phyloP scores from a whole-genome alignment of 2,888 invertebrate genomes.

The Cenopis cana region DNA sequence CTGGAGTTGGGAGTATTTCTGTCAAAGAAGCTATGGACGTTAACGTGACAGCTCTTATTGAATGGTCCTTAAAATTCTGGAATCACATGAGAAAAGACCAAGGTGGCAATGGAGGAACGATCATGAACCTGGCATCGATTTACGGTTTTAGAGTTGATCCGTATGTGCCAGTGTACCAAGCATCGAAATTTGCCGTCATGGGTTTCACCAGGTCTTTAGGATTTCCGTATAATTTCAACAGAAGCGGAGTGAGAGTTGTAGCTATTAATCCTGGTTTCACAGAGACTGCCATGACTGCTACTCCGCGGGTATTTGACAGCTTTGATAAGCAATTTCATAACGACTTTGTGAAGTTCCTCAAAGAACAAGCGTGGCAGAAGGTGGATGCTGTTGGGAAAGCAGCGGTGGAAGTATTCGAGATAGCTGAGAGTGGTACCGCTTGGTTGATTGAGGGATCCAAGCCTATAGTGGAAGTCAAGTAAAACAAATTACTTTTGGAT shows the following conservation, averaged over 20 bases:
- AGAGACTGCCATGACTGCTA: slow-evolving; percentile 61
- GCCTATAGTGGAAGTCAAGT: slow-evolving; percentile 61
- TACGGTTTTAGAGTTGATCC: slow-evolving; percentile 81
- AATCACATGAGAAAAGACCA: slow-evolving; percentile 85
- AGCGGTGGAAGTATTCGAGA: slow-evolving; percentile 62
- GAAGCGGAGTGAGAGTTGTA: slow-evolving; percentile 81
- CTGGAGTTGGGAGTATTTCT: slow-evolving; percentile 63
- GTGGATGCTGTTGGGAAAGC: slow-evolving; percentile 61
- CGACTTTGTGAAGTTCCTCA: slow-evolving; percentile 51
- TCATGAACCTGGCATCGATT: slow-evolving; percentile 88
- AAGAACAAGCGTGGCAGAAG: slow-evolving; percentile 59
- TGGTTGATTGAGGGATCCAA: slow-evolving; percentile 80
- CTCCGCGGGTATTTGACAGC: slow-evolving; percentile 46
- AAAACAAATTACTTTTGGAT: background rate
- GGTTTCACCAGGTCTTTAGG: slow-evolving; percentile 82
- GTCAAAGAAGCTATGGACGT: slow-evolving; percentile 62
- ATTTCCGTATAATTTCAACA: slow-evolving; percentile 69
- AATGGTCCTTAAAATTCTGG: slow-evolving; percentile 81
- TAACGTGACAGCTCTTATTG: slow-evolving; percentile 65
- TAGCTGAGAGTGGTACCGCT: slow-evolving; percentile 78
- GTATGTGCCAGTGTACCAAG: slow-evolving; percentile 84
- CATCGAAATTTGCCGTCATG: slow-evolving; percentile 85
- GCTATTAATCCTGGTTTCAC: slow-evolving; percentile 84
- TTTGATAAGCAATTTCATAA: slow-evolving; percentile 45
- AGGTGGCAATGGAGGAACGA: slow-evolving; percentile 85